These are phyloP conservation scores for Ficedula albicollis DNA, from an alignment of 2,797 vertebrate species.

Conservation along the genomic window DNA sequence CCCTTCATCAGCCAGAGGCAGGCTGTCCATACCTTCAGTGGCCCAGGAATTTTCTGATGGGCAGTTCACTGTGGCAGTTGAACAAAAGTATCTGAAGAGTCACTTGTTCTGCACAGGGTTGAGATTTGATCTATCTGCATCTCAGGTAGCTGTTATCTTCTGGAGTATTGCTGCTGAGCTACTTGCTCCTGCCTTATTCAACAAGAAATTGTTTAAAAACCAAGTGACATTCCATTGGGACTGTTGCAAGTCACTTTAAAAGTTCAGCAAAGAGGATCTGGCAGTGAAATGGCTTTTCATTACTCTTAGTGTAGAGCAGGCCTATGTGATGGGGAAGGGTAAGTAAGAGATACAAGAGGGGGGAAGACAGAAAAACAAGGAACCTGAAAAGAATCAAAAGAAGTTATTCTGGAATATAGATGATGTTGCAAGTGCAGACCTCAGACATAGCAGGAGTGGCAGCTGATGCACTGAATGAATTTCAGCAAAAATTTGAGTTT, in stretches of 20 bases:
- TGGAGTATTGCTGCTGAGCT: background rate
- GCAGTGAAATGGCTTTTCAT: background rate
- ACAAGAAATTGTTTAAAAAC: background rate
- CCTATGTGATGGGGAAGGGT: background rate
- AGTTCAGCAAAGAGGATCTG: background rate
- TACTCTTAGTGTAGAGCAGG: background rate
- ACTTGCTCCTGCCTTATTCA: background rate
- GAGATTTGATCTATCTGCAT: background rate
- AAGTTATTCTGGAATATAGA: background rate
- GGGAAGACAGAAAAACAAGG: background rate
- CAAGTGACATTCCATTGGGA: background rate
- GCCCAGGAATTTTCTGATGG: background rate
- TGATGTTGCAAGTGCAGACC: background rate
- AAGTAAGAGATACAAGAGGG: background rate
- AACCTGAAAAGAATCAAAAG: background rate
- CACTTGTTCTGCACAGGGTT: background rate
- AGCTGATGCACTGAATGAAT: constrained; percentile 18
- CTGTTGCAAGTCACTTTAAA: background rate
- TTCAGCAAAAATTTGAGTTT: background rate
- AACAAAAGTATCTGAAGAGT: background rate
- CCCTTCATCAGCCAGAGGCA: background rate
- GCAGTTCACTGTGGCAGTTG: background rate
- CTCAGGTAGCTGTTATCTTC: background rate
- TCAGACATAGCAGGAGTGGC: background rate
- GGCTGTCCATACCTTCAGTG: background rate